Evolutionary conservation across 35 echinoderm and acorn worm species (phyloP), one percentile per base, ranked within the genome.

Genomic region (Anneissia japonica): DNA sequence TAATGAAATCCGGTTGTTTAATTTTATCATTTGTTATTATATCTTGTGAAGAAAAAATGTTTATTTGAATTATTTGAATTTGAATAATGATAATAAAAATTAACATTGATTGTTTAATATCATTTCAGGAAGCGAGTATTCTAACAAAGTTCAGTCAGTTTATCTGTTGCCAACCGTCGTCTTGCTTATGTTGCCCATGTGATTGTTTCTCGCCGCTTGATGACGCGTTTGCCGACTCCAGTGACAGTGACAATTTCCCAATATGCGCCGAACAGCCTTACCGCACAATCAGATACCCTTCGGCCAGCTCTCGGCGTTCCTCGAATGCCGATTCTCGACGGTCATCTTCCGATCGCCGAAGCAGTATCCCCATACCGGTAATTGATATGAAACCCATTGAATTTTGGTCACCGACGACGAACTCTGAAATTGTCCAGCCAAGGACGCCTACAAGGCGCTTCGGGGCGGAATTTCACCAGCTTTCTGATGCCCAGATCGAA

Each of bases 351-450:
- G 88, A 92, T 35, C 91, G 91, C 0, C 87, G 94, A 33, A 74
- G 94, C 16, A 90, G 90, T 46, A 98, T 85, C 5, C 88, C 95
- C 10, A 89, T 88, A 0, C 95, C 95, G 21, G 84, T 98, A 10
- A 98, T 98, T 9, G 95, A 98, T 82, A 98, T 98, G 95, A 98
- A 98, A 91, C 95, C 95, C 0, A 98, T 98, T 36, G 95, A 98
- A 77, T 98, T 98, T 83, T 98, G 95, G 95, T 89, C 95, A 37
- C 91, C 95, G 31, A 98, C 86, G 74, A 98, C 92, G 19, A 98
- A 92, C 72, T 89, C 93, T 32, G 95, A 98, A 76, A 90, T 92
- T 19, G 91, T 98, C 2, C 95, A 98, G 76, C 95, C 95, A 28
- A 79, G 89, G 73, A 90, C 90, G 26, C 86, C 93, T 5, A 91